Conservation (phyloP, 2,113 vertebrate species). For the Motacilla tschutschensis region DNA sequence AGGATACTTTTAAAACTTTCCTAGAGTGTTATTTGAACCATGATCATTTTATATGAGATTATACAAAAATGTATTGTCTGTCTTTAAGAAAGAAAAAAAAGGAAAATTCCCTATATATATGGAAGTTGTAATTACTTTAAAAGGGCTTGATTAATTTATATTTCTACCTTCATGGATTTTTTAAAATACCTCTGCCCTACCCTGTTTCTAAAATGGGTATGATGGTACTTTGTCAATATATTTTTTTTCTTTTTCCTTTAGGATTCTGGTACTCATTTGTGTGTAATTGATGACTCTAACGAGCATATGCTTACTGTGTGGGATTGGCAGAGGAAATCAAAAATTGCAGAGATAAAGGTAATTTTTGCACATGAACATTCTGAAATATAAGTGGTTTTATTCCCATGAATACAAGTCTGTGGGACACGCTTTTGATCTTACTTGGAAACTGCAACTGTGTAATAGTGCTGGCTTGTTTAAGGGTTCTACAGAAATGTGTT, state of each 20-base stretch:
- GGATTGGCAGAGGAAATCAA: slow-evolving; percentile 95
- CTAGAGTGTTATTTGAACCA: neutral
- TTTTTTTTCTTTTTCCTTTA: slow-evolving; percentile 50
- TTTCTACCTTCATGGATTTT: neutral
- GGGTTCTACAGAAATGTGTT: neutral
- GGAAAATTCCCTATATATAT: neutral
- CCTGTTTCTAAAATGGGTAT: neutral
- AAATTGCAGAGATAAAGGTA: slow-evolving; percentile 97
- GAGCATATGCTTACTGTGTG: slow-evolving; percentile 97
- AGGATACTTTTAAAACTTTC: neutral
- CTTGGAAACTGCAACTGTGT: neutral
- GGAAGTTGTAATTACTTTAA: neutral
- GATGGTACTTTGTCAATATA: neutral
- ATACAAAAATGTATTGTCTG: neutral
- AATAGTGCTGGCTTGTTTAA: neutral
- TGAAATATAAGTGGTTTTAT: neutral
- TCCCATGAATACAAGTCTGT: neutral
- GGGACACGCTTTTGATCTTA: neutral
- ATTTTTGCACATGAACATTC: neutral
- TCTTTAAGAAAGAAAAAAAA: neutral
- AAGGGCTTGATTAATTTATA: neutral
- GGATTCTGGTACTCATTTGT: slow-evolving; percentile 93
- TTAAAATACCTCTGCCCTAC: neutral
- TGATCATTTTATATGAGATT: neutral
- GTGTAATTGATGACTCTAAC: slow-evolving; percentile 94